These are phyloP conservation scores for Erannis defoliaria DNA, from an alignment of 2,888 invertebrate species.

Conservation along the genomic window DNA sequence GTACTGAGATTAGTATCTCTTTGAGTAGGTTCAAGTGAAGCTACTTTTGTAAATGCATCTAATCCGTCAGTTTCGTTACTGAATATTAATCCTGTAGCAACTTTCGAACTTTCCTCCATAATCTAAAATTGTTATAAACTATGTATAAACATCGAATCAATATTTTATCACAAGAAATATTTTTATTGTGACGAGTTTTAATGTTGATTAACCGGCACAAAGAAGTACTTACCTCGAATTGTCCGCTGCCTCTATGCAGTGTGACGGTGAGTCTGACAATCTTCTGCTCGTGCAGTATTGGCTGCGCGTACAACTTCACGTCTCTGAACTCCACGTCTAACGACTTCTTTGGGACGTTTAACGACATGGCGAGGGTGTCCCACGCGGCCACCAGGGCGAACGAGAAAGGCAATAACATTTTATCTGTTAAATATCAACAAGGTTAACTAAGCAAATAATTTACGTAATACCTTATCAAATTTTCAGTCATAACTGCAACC, in stretches of 20 bases:
- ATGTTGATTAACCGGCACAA: too few relatives aligned
- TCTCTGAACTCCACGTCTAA: neutral
- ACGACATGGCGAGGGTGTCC: slow-evolving; percentile 87
- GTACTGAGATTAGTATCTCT: neutral
- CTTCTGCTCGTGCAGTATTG: slow-evolving; percentile 3
- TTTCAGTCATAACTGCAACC: neutral
- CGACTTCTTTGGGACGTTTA: neutral
- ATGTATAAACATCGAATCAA: neutral
- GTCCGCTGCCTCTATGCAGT: neutral
- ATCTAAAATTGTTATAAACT: neutral
- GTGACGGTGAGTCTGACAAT: neutral
- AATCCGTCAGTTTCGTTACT: too few relatives aligned
- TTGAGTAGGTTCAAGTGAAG: neutral
- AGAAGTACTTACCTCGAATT: slow-evolving; percentile 7
- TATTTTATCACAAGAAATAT: too few relatives aligned
- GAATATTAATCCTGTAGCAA: neutral
- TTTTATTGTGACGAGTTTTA: neutral
- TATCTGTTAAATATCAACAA: slow-evolving; percentile 71
- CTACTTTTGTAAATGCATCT: neutral
- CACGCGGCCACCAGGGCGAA: slow-evolving; percentile 89
- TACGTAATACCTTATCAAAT: neutral
- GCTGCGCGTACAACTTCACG: slow-evolving; percentile 10
- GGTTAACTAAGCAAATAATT: neutral
- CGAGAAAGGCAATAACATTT: slow-evolving; percentile 91
- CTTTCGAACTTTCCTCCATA: neutral